Percentiles rank a stretch among this genome's conserved stretches.
phyloP scores from a whole-genome alignment of 2,888 invertebrate genomes.

The Drosophila merina region DNA sequence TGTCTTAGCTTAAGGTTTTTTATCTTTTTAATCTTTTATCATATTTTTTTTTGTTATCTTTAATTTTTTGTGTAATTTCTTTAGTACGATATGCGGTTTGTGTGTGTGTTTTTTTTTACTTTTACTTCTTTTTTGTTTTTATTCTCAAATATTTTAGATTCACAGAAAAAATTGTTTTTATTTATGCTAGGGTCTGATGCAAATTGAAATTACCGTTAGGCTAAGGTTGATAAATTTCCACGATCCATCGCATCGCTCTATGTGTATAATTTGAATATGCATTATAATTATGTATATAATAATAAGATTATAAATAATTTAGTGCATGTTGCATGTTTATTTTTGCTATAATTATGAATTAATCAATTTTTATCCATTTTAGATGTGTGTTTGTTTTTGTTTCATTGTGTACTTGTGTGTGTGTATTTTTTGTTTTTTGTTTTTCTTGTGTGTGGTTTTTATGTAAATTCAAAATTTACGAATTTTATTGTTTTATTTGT shows the following conservation, averaged over 20 bases:
- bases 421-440: slow-evolving; percentile 27
- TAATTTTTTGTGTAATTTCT: slow-evolving; percentile 57
- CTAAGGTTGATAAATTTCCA: slow-evolving; percentile 57
- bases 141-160: slow-evolving; percentile 57
- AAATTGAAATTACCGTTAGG: slow-evolving; percentile 64
- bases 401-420: slow-evolving; percentile 41
- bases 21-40: slow-evolving; percentile 13
- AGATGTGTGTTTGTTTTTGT: slow-evolving; percentile 29
- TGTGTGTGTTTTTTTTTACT: slow-evolving; percentile 32
- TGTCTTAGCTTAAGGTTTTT: slow-evolving; percentile 54
- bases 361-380: slow-evolving; percentile 43
- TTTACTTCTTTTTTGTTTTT: slow-evolving; percentile 25
- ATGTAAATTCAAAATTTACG: slow-evolving; percentile 76
- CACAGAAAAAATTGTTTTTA: slow-evolving; percentile 57
- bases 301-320: slow-evolving; percentile 71
- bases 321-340: slow-evolving; percentile 71
- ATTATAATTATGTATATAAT: slow-evolving; percentile 44
- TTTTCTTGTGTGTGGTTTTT: slow-evolving; percentile 46
- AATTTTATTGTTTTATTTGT: slow-evolving; percentile 62
- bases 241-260: slow-evolving; percentile 9
- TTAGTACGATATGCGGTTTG: slow-evolving; percentile 71
- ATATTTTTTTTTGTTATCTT: slow-evolving; percentile 27
- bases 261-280: slow-evolving; percentile 37
- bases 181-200: slow-evolving; percentile 73
- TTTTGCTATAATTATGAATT: slow-evolving; percentile 65